phyloP scores from a whole-genome alignment of 1,140 invertebrate species.

The Magallana gigas region DNA sequence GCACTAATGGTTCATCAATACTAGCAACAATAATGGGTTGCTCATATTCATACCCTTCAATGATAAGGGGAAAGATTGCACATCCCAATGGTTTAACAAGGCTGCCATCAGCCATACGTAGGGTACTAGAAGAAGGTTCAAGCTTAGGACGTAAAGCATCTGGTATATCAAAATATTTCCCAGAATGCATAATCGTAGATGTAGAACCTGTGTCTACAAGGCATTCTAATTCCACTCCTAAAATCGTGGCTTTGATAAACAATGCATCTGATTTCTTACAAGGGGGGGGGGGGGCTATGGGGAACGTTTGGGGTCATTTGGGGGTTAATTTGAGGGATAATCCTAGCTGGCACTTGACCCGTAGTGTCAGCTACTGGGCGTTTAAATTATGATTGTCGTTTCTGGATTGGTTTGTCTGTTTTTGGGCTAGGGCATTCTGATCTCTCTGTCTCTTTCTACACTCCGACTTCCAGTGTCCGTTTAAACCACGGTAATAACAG shows the following conservation, averaged over 20 bases:
- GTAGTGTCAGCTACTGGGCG: constrained; percentile 3
- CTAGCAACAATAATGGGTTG: no score
- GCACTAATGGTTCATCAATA: no score
- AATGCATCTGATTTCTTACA: constrained; percentile 27
- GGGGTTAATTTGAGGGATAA: no score
- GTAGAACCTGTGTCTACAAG: constrained; percentile 51
- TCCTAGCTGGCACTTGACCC: constrained; percentile 34
- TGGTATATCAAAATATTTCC: constrained; percentile 42
- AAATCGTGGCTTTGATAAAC: constrained; percentile 25
- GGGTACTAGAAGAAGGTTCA: no score
- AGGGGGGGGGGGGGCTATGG: not conserved
- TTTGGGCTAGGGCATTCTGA: no score
- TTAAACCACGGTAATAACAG: not conserved
- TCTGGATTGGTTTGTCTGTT: no score
- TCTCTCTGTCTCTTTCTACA: not conserved
- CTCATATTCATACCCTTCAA: no score
- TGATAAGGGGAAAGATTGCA: no score
- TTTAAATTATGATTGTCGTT: no score
- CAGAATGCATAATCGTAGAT: constrained; percentile 36
- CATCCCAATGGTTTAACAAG: no score
- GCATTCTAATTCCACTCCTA: constrained; percentile 32
- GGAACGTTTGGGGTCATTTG: not conserved
- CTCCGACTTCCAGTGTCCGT: not conserved
- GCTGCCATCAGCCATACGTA: no score
- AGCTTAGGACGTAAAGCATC: not conserved